phyloP scores from a whole-genome alignment of 92 coral and sea anemone species.

The Anthopleura xanthogrammica region DNA sequence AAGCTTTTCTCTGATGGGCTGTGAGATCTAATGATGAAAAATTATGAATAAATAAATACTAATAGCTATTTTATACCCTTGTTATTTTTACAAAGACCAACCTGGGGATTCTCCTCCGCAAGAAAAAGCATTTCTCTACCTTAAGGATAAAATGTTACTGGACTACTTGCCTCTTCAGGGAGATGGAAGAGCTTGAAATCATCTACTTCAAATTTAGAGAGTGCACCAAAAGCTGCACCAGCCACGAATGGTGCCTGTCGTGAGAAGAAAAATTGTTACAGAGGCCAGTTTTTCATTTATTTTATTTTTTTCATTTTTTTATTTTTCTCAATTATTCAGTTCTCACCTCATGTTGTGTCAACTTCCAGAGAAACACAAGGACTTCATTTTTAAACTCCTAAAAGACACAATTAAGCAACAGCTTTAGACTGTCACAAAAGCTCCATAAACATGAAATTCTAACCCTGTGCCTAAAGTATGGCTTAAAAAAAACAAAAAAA shows the following conservation, averaged over 20 bases:
- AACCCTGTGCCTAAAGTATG: too few relatives aligned
- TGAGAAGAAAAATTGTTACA: background rate
- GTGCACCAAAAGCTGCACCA: conserved; percentile 68
- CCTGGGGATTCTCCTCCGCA: background rate
- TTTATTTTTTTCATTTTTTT: background rate
- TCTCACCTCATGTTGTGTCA: conserved; percentile 73
- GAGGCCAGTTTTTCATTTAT: background rate
- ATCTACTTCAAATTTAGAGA: conserved; percentile 53
- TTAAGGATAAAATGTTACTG: background rate
- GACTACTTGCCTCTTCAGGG: conserved; percentile 52
- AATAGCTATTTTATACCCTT: too few relatives aligned
- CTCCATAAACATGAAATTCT: too few relatives aligned
- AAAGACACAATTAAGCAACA: background rate
- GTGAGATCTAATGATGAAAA: conserved; percentile 45
- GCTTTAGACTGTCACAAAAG: too few relatives aligned
- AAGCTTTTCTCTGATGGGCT: conserved; percentile 60
- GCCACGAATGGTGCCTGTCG: conserved; percentile 54
- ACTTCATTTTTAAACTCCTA: conserved; percentile 75
- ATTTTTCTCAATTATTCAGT: background rate
- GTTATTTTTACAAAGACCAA: background rate
- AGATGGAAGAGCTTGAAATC: conserved; percentile 69
- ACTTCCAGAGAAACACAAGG: conserved; percentile 71
- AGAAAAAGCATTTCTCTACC: background rate
- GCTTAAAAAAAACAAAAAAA: too few relatives aligned
- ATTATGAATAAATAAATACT: too few relatives aligned